Conservation (phyloP, 2,797 vertebrate species). For the Sebastes hubbsi region DNA sequence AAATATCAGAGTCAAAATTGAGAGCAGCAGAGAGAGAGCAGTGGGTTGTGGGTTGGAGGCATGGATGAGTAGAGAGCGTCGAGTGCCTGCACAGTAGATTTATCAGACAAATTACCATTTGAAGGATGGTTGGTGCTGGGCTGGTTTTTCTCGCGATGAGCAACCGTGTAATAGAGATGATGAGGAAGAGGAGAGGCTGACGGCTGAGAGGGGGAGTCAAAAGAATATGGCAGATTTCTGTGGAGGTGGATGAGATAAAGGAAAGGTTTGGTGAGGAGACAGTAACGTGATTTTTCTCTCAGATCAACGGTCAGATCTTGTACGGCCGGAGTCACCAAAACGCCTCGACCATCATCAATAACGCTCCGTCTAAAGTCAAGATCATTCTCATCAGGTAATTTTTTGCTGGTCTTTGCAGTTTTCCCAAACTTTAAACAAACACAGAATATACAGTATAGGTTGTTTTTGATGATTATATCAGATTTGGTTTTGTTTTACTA, state of each 20-base stretch:
- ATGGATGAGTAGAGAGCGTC: neutral
- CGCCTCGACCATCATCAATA: constrained; percentile 91
- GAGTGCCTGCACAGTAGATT: constrained; percentile 25
- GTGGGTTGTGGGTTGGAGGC: constrained; percentile 14
- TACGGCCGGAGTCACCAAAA: constrained; percentile 94
- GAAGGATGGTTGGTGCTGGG: constrained; percentile 25
- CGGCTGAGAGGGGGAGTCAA: neutral
- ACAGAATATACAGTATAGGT: neutral
- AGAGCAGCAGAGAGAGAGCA: constrained; percentile 19
- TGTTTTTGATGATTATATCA: neutral
- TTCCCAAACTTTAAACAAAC: neutral
- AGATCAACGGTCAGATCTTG: constrained; percentile 96
- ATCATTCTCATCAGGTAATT: constrained; percentile 92
- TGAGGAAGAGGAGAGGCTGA: constrained; percentile 1
- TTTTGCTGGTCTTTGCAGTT: neutral
- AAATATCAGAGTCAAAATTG: constrained; percentile 15
- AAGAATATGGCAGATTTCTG: constrained; percentile 8
- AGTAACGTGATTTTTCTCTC: constrained; percentile 25
- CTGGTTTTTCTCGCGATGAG: constrained; percentile 18
- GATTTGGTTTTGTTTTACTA: constrained; percentile 57
- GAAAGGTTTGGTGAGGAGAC: neutral
- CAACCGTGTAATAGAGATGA: constrained; percentile 29
- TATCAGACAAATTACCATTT: constrained; percentile 50
- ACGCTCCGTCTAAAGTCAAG: constrained; percentile 89
- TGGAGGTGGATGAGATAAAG: neutral